phyloP scores from a whole-genome alignment of 2,113 vertebrate genomes.

The Cyprinodon tularosa region DNA sequence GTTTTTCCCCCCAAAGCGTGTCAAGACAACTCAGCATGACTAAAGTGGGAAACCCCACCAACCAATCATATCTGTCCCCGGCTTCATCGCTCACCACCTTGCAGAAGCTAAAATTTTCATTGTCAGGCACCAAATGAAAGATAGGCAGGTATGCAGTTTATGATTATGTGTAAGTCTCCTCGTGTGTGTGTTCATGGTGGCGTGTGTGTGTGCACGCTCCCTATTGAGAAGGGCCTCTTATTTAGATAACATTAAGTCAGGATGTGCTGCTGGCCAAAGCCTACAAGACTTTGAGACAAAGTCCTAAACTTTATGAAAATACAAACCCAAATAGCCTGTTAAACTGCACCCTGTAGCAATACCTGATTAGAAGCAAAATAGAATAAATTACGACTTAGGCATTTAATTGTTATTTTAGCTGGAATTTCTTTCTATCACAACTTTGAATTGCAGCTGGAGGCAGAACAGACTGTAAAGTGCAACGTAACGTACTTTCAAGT shows the following conservation, averaged over 20 bases:
- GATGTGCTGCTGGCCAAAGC: constrained; percentile 48
- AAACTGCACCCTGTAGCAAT: background rate
- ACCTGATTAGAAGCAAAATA: constrained; percentile 5
- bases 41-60: constrained; percentile 49
- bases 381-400: background rate
- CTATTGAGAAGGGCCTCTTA: constrained; percentile 13
- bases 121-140: constrained; percentile 15
- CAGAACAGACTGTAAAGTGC: background rate
- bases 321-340: constrained; percentile 27
- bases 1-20: constrained; percentile 11
- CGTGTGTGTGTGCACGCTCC: background rate
- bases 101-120: background rate
- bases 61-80: constrained; percentile 19
- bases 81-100: constrained; percentile 40
- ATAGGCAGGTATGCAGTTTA: background rate
- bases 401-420: background rate
- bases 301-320: constrained; percentile 5
- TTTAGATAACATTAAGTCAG: constrained; percentile 44
- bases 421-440: background rate
- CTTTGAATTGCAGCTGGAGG: background rate
- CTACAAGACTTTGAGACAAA: constrained; percentile 47
- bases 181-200: constrained; percentile 11
- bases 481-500: background rate
- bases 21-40: constrained; percentile 42
- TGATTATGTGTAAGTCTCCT: constrained; percentile 28